Conservation (phyloP, 2,797 vertebrate species). For the Oceanodroma leucorhoa region DNA sequence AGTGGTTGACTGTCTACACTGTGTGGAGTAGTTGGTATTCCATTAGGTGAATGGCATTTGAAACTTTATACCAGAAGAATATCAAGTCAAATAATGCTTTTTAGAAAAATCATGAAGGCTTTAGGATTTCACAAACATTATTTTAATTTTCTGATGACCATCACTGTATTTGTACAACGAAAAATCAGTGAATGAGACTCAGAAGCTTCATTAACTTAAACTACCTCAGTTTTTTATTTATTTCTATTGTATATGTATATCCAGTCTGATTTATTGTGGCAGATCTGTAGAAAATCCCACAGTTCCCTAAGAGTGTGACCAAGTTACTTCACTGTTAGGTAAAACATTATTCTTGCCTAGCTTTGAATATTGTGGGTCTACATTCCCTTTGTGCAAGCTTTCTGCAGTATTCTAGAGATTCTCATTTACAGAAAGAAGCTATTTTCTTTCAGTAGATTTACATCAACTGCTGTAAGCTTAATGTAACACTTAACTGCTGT, state of each 20-base stretch:
- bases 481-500: not conserved
- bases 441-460: not conserved
- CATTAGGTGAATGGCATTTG: not conserved
- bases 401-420: not conserved
- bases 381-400: not conserved
- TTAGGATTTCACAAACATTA: not conserved
- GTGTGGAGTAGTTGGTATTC: not conserved
- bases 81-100: not conserved
- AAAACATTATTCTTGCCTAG: not conserved
- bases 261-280: not conserved
- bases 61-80: not conserved
- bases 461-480: not conserved
- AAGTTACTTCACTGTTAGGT: not conserved
- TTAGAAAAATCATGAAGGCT: not conserved
- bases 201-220: not conserved
- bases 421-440: not conserved
- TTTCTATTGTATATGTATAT: not conserved
- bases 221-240: not conserved
- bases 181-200: not conserved
- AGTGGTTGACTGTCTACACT: too few relatives aligned
- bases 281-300: not conserved
- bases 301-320: not conserved
- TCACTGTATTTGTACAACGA: not conserved
- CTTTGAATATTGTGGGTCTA: not conserved
- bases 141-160: not conserved